Conservation (phyloP, 2,888 invertebrate genomes). For the Folsomia manolachei region DNA sequence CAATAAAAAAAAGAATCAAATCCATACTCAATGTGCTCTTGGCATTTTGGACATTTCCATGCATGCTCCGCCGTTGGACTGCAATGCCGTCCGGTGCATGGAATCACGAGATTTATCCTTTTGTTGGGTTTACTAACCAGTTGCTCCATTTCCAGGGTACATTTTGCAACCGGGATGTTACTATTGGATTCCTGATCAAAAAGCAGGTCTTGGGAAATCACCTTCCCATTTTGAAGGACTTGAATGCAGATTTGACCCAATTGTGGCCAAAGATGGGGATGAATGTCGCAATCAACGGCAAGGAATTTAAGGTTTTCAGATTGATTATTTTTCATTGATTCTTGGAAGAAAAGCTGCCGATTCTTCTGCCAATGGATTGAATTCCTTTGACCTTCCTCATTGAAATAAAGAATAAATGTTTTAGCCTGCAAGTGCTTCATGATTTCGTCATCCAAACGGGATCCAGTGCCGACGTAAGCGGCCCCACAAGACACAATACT, state of each 20-base stretch:
- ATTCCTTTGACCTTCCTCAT: neutral
- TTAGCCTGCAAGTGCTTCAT: neutral
- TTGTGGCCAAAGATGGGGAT: constrained; percentile 9
- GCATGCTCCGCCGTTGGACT: neutral
- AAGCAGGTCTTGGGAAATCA: constrained; percentile 12
- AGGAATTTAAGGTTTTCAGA: neutral
- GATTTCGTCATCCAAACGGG: constrained; percentile 9
- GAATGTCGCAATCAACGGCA: constrained; percentile 30
- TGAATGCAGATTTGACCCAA: neutral
- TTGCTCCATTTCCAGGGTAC: neutral
- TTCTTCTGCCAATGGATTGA: constrained; percentile 8
- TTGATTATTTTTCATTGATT: constrained; percentile 19
- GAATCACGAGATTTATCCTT: neutral
- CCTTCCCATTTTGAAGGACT: constrained; percentile 10
- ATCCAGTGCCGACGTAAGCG: constrained; percentile 14
- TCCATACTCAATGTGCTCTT: constrained; percentile 11
- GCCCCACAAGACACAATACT: neutral
- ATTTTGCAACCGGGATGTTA: neutral
- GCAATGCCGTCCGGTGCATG: constrained; percentile 23
- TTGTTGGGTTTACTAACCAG: constrained; percentile 15
- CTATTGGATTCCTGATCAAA: neutral
- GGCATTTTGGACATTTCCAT: constrained; percentile 22
- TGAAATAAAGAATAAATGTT: constrained; percentile 21
- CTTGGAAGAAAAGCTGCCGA: constrained; percentile 21
- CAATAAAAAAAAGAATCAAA: constrained; percentile 27